Percentiles rank a stretch among this genome's conserved stretches.
These are phyloP conservation scores for Apomyelois bistriatella DNA, from an alignment of 2,888 invertebrate genomes.

Conservation along the genomic window DNA sequence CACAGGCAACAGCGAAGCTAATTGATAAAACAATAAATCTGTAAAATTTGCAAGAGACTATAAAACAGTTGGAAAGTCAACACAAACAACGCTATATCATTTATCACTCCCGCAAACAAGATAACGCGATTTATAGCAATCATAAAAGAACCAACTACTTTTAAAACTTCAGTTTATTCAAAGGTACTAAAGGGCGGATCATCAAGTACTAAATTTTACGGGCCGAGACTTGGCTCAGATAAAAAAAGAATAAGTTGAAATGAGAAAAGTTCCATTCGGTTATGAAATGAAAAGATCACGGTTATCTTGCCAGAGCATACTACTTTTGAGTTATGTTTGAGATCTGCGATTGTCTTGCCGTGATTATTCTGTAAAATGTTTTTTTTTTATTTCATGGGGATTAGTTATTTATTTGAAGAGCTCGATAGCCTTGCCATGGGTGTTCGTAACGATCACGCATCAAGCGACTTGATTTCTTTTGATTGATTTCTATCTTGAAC, in stretches of 20 bases:
- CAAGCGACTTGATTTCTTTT: no score
- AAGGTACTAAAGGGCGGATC: constrained; percentile 39
- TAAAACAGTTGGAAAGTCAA: background rate
- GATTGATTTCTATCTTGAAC: no score
- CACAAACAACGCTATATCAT: constrained; percentile 4
- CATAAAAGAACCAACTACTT: constrained; percentile 9
- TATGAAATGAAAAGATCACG: constrained; percentile 70
- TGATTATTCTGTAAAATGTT: constrained; percentile 23
- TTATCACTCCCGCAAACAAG: constrained; percentile 5
- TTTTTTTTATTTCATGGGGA: background rate
- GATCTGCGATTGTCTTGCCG: constrained; percentile 39
- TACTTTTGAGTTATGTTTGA: constrained; percentile 60
- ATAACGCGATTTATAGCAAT: constrained; percentile 6
- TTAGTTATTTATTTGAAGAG: no score
- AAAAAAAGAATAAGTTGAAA: constrained; percentile 69
- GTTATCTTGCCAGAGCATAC: constrained; percentile 58
- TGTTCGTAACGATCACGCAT: no score
- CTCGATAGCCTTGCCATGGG: no score
- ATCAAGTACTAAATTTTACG: constrained; percentile 49
- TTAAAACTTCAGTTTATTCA: constrained; percentile 23
- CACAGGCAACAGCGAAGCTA: background rate
- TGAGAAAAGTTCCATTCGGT: constrained; percentile 73
- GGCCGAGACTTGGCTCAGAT: constrained; percentile 28
- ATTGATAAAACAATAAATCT: background rate
- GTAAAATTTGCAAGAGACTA: background rate